Conservation (phyloP, 2,888 invertebrate genomes). For the Eledona agricola region DNA sequence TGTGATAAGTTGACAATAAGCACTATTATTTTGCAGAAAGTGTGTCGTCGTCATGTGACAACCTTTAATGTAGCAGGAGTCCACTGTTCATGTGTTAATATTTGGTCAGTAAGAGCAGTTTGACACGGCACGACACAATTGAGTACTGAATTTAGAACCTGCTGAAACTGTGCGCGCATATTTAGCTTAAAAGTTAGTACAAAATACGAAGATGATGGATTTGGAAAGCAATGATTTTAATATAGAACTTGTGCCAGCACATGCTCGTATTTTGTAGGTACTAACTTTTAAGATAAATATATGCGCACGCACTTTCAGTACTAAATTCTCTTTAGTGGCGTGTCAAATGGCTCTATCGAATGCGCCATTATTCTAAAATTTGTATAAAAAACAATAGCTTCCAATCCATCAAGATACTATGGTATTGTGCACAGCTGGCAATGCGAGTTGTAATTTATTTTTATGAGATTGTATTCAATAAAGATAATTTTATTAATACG, state of each 20-base stretch:
- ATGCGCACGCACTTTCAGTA: too few relatives aligned
- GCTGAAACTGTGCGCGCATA: too few relatives aligned
- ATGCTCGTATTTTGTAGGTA: too few relatives aligned
- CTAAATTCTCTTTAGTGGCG: conserved; percentile 10
- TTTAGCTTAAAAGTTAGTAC: too few relatives aligned
- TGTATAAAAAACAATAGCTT: neutral
- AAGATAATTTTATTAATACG: conserved; percentile 9
- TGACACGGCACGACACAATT: too few relatives aligned
- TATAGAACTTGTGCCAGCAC: too few relatives aligned
- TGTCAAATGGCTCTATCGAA: conserved; percentile 11
- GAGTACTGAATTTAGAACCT: too few relatives aligned
- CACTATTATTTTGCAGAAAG: conserved; percentile 20
- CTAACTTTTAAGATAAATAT: too few relatives aligned
- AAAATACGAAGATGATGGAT: too few relatives aligned
- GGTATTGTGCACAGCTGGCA: neutral
- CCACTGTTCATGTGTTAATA: conserved; percentile 16
- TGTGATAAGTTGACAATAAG: conserved; percentile 28
- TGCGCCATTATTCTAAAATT: conserved; percentile 10
- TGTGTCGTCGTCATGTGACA: conserved; percentile 27
- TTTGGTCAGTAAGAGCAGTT: too few relatives aligned
- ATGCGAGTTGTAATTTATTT: conserved; percentile 2
- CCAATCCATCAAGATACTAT: neutral
- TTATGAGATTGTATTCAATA: neutral
- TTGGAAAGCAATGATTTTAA: too few relatives aligned
- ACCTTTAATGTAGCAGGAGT: conserved; percentile 23